These are phyloP conservation scores for Emys orbicularis DNA, from an alignment of 2,797 vertebrate species.

Conservation along the genomic window DNA sequence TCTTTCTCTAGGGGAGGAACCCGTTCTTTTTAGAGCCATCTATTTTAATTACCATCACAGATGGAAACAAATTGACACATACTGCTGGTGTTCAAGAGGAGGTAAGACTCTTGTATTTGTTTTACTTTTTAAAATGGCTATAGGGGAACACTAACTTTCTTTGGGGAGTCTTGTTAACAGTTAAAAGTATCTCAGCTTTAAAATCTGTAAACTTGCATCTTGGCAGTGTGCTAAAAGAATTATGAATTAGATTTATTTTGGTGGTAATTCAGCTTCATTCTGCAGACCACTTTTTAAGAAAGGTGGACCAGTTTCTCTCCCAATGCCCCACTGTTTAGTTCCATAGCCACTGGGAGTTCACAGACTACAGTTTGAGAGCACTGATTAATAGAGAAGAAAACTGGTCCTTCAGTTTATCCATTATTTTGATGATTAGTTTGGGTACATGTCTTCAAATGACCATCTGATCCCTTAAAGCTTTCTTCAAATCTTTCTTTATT, in stretches of 20 bases:
- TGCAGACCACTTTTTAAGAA: not conserved
- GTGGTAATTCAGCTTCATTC: not conserved
- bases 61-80: slow-evolving; percentile 98
- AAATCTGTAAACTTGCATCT: not conserved
- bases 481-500: slow-evolving; percentile 63
- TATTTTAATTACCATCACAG: slow-evolving; percentile 99
- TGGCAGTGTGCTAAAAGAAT: slow-evolving; percentile 24
- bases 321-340: not conserved
- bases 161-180: slow-evolving; percentile 40
- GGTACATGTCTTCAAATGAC: not conserved
- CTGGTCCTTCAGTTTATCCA: not conserved
- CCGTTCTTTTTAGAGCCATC: slow-evolving; percentile 98
- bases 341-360: not conserved
- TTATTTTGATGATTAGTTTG: not conserved
- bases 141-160: slow-evolving; percentile 24
- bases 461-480: not conserved
- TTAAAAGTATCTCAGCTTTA: slow-evolving; percentile 26
- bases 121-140: slow-evolving; percentile 3
- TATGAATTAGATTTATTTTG: not conserved
- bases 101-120: slow-evolving; percentile 83
- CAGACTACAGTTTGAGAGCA: not conserved
- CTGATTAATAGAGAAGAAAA: not conserved
- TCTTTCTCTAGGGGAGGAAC: slow-evolving; percentile 91
- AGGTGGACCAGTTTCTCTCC: not conserved
- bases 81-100: slow-evolving; percentile 95